Evolutionary conservation across 1,140 invertebrate species (phyloP), one percentile per base, ranked within the genome.

Genomic region (Brachionus rotundiformis): DNA sequence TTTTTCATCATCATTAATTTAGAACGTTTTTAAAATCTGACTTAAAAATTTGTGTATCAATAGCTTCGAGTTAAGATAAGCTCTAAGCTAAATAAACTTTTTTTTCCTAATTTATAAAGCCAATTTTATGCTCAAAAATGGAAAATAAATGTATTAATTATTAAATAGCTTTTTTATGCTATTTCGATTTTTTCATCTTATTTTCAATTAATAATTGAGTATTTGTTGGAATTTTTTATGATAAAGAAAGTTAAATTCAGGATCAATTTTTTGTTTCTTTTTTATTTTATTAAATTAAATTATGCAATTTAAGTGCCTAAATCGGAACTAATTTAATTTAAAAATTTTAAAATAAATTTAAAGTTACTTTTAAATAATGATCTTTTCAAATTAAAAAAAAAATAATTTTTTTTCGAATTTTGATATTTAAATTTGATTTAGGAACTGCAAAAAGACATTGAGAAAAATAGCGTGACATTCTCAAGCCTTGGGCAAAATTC

Each of bases 401-500:
- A 11, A 41, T 11, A 41, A 41, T 41, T 39, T 39, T 63, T 63
- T 29, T 33, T 27, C n/a, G 25, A 63, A 19, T 19, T 54, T 54
- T 31, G 1, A 29, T 3, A 29, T 13, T 63, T 63, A 29, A 33
- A 8, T 19, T 44, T 2, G 11, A 75, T 75, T 75, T 29, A 79
- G 76, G 76, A 79, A 13, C 33, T 79, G 19, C 76, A 79, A 63
- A 79, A 54, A 79, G 76, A 79, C n/a, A 63, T 79, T 29, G 76
- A 79, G 10, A 59, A 19, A 23, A 54, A 63, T 33, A 79, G 47
- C 31, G 16, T 39, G 16, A 59, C 49, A 23, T 79, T 36, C 16
- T 23, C 31, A 29, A 39, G 36, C 31, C 33, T 79, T 16, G 54
- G 33, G 16, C 47, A 79, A 25, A 79, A 54, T 63, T 79, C 76